phyloP scores from a whole-genome alignment of 2,888 invertebrate genomes.

The Pterobdella sp. region DNA sequence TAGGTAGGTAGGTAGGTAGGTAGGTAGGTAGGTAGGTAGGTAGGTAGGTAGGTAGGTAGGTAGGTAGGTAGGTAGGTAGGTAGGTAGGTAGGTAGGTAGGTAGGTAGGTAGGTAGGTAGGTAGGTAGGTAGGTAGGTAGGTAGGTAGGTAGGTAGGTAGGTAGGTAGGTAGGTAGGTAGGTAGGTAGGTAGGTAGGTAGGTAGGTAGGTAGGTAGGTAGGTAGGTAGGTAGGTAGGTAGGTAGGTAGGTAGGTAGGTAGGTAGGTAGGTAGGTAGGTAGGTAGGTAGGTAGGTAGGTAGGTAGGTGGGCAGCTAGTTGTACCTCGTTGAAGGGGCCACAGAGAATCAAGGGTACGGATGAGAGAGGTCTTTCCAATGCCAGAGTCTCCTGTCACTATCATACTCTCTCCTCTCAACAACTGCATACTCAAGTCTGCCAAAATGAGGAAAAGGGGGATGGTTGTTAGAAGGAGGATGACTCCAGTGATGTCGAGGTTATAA shows the following conservation, averaged over 20 bases:
- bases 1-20: not conserved
- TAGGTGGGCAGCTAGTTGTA: not conserved
- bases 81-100: not conserved
- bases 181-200: not conserved
- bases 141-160: not conserved
- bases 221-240: not conserved
- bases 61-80: not conserved
- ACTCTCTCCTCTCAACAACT: slow-evolving; percentile 52
- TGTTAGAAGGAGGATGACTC: not conserved
- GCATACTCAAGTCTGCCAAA: slow-evolving; percentile 51
- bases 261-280: not conserved
- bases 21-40: not conserved
- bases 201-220: not conserved
- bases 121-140: not conserved
- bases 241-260: not conserved
- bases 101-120: not conserved
- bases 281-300: not conserved
- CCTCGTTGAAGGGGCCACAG: slow-evolving; percentile 66
- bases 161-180: not conserved
- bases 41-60: not conserved
- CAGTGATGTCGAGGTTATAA: not conserved
- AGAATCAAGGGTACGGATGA: slow-evolving; percentile 85
- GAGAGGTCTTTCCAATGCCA: slow-evolving; percentile 81
- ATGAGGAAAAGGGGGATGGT: not conserved
- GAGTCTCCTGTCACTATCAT: slow-evolving; percentile 87